Evolutionary conservation across 1,140 invertebrate genomes (phyloP).

Genomic region (Halotydeus destructor): DNA sequence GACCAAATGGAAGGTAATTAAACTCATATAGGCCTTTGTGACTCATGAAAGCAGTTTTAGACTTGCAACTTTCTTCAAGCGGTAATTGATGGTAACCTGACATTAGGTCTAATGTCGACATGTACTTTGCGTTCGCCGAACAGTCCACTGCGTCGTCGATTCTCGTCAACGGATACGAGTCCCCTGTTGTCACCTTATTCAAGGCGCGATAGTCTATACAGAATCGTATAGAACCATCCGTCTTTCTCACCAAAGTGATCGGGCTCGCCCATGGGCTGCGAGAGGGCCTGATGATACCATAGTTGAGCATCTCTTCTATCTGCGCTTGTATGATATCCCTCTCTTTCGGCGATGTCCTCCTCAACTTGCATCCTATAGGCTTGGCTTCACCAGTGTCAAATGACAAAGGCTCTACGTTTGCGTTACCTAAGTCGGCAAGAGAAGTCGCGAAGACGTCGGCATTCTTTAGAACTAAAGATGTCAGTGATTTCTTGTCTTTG

Average conservation of each 20-base stretch:
- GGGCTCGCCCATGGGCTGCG: constrained; percentile 24
- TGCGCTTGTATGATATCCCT: constrained; percentile 2
- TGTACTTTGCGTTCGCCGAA: constrained; percentile 22
- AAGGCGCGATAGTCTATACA: constrained; percentile 29
- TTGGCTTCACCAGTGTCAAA: too few species aligned
- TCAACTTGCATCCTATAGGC: too few species aligned
- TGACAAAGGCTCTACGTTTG: too few species aligned
- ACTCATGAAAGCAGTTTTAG: constrained; percentile 27
- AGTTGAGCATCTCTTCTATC: constrained; percentile 20
- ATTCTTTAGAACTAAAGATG: too few species aligned
- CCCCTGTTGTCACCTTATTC: constrained; percentile 25
- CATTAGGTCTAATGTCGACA: constrained; percentile 26
- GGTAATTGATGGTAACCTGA: constrained; percentile 29
- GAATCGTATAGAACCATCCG: constrained; percentile 23
- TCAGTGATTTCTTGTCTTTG: too few species aligned
- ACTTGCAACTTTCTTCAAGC: constrained; percentile 20
- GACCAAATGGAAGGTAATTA: constrained; percentile 24
- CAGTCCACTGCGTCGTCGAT: constrained; percentile 22
- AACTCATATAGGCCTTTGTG: constrained; percentile 25
- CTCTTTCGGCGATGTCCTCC: not conserved
- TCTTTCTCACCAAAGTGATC: constrained; percentile 27
- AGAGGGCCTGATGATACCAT: constrained; percentile 22
- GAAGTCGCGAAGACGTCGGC: too few species aligned
- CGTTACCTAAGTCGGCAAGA: too few species aligned
- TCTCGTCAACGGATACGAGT: constrained; percentile 29